Evolutionary conservation across 2,113 vertebrate genomes (phyloP), one percentile per base, ranked within the genome.

Genomic region (Anolis sagrei): DNA sequence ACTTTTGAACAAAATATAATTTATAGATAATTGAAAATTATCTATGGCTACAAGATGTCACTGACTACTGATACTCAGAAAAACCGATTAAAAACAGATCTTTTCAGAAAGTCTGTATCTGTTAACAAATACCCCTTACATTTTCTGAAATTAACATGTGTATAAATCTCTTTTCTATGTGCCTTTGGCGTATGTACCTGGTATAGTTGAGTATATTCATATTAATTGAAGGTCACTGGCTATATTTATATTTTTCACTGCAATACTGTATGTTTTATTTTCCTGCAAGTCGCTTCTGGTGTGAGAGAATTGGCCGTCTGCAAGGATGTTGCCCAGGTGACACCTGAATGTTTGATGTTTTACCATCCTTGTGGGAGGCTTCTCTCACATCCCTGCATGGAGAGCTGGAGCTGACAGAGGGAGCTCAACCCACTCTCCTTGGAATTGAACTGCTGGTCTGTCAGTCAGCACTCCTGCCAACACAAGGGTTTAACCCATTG

Each of bases 1-100:
- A 86, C 77, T 68, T 83, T 61, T n/a, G 27, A 36, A 76, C 9
- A 89, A n/a, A 62, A 61, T 64, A 39, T 16, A 36, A 0, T 5
- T 27, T 88, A 77, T 13, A 51, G 79, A 86, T 83, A 70, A 0
- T 1, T 18, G 51, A 27, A 72, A 75, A 76, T n/a, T 7, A 76
- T 61, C 27, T 75, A 14, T 1, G 87, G 77, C 93, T 91, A 89
- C 68, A 1, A 76, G 91, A 89, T 91, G 93, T 92, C 91, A 76
- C 89, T 92, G 89, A 76, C 89, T 92, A 90, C 91, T 80, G 10
- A 76, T 94, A 83, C 75, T 88, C 79, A 2, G 62, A 87, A 90
- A 93, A 82, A 0, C 1, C 2, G 44, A 34, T 90, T 49, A 2
- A 58, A 58, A 54, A 58, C 14, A 4, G 14, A 58, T 58, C 23